phyloP scores from a whole-genome alignment of 2,888 invertebrate species.

The Ischnura elegans region DNA sequence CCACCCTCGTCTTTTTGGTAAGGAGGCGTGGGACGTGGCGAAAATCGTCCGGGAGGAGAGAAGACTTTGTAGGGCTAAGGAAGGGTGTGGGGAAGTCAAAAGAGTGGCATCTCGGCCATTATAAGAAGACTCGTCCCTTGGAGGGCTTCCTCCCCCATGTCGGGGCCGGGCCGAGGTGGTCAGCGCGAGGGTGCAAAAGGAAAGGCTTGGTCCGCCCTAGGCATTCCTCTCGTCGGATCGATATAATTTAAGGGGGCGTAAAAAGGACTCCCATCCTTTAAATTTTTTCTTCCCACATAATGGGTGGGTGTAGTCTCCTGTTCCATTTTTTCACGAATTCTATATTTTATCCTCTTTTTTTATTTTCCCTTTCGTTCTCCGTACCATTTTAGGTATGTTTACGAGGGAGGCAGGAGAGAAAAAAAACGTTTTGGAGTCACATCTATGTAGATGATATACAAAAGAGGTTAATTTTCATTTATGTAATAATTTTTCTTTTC shows the following conservation, averaged over 20 bases:
- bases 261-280: neutral
- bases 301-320: neutral
- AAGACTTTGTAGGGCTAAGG: neutral
- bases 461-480: too few relatives aligned
- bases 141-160: neutral
- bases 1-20: neutral
- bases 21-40: neutral
- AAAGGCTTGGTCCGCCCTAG: neutral
- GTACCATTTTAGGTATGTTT: neutral
- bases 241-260: neutral
- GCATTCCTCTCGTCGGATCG: neutral
- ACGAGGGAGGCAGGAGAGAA: neutral
- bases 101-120: conserved; percentile 12
- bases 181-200: neutral
- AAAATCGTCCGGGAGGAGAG: neutral
- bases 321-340: too few relatives aligned
- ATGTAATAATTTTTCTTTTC: too few relatives aligned
- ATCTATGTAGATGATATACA: neutral
- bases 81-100: neutral
- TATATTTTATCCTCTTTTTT: neutral
- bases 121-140: neutral
- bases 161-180: neutral
- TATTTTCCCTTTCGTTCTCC: neutral
- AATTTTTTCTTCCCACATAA: neutral
- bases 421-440: neutral